Base-by-base conservation (phyloP, 2,888 invertebrate genomes). In the Tenthredo amoena region DNA sequence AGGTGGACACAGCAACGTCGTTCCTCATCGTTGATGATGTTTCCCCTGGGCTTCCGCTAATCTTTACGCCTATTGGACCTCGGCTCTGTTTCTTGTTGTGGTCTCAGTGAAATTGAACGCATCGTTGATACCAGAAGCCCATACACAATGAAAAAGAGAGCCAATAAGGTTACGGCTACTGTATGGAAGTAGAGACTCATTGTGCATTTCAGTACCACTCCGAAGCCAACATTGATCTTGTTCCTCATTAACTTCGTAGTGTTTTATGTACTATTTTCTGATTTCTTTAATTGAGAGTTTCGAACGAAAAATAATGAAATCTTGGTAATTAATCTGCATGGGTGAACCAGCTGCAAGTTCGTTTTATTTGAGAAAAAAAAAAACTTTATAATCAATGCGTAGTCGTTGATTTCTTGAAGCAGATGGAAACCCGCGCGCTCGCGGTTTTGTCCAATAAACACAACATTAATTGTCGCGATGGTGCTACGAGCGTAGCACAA, bases 1-100 rank as follows among this genome's bases (percentile, higher is more conserved):
- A 91, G 92, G 91, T 92, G 93, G 92, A 92, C 92, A 93, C 90
- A 90, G 89, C 91, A 89, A 90, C 89, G 91, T 92, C 93, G 93
- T 93, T 92, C 93, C 92, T 93, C 93, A 92, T 92, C 90, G 91
- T 83, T 91, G 91, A 91, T 90, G 90, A 90, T 91, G 90, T 91
- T 81, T 85, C 90, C 91, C 90, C 71, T 87, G 86, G 62, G 85
- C 62, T 86, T 77, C 84, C 79, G 84, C 81, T 84, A 83, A 87
- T 87, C 85, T 84, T 84, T 76, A 71, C 83, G 47, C 84, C 86
- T 86, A 87, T 88, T 87, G 87, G 88, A 43, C 83, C 43, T 58
- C 10, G 12, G 21, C 21, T 62, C 15, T 37, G 34, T 58, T 34
- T 50, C 21, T 62, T 81, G 26, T 58, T 62, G 40, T 37, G 50